These are phyloP conservation scores for Oxyteleia sp. DNA, from an alignment of 2,888 invertebrate species.

Conservation along the genomic window DNA sequence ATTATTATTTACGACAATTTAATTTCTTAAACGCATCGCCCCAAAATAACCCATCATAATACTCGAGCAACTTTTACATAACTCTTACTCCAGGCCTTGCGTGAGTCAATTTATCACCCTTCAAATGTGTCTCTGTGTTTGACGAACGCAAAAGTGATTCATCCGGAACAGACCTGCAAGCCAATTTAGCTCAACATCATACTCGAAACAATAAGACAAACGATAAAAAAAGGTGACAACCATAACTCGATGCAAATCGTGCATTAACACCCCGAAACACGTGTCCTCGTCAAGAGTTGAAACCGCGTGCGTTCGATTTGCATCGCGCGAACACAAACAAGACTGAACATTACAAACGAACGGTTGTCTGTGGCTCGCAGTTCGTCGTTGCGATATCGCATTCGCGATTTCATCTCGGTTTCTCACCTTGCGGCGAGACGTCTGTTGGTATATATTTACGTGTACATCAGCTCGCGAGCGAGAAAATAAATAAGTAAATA, in stretches of 20 bases:
- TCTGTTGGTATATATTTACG: constrained; percentile 39
- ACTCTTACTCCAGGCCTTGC: constrained; percentile 44
- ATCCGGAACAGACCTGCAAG: constrained; percentile 47
- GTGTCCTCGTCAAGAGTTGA: no score
- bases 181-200: constrained; percentile 48
- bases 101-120: constrained; percentile 63
- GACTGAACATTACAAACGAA: constrained; percentile 65
- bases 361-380: constrained; percentile 42
- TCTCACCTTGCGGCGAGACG: constrained; percentile 69
- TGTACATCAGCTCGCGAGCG: constrained; percentile 37
- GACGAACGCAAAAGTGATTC: constrained; percentile 61
- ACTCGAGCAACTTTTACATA: constrained; percentile 44
- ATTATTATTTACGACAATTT: constrained; percentile 25
- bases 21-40: constrained; percentile 18
- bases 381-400: constrained; percentile 55
- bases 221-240: constrained; percentile 39
- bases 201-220: constrained; percentile 48
- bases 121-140: constrained; percentile 61
- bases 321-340: constrained; percentile 23
- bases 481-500: constrained; percentile 73
- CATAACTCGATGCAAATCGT: constrained; percentile 36
- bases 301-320: no score
- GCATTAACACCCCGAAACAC: no score
- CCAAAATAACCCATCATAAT: constrained; percentile 10
- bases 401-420: constrained; percentile 64